Evolutionary conservation across 2,888 invertebrate genomes (phyloP).

Genomic region (Dasysyrphus albostriatus): DNA sequence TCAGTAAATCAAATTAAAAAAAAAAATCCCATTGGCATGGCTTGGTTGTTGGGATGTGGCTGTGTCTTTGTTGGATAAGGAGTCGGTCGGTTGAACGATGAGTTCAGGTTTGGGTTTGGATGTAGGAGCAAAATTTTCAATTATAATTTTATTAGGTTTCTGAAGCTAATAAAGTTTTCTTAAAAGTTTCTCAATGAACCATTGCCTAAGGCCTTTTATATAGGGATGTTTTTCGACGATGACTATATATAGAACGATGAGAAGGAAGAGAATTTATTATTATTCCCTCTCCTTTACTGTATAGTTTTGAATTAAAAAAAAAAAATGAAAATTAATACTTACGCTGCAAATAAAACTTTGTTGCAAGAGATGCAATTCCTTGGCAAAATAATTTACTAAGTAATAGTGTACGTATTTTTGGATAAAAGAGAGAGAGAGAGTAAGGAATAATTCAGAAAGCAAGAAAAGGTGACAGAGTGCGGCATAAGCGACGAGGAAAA

Average conservation of each 20-base stretch:
- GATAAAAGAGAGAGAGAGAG: neutral
- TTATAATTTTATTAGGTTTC: constrained; percentile 66
- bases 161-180: constrained; percentile 61
- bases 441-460: neutral
- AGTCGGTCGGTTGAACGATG: neutral
- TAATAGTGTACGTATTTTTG: constrained; percentile 1
- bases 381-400: constrained; percentile 57
- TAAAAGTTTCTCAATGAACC: constrained; percentile 49
- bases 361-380: constrained; percentile 49
- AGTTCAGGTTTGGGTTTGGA: neutral
- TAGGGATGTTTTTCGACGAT: neutral
- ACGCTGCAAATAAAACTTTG: constrained; percentile 49
- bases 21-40: neutral
- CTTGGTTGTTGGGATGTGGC: neutral
- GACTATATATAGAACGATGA: neutral
- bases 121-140: constrained; percentile 37
- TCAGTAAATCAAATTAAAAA: neutral
- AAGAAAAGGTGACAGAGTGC: neutral
- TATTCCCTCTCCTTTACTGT: neutral
- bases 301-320: constrained; percentile 11
- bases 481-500: neutral
- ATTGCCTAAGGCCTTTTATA: constrained; percentile 43
- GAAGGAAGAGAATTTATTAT: constrained; percentile 5
- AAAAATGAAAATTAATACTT: constrained; percentile 42
- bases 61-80: no score